Evolutionary conservation across 1,140 invertebrate species (phyloP).

Genomic region (Drosophila littoralis): DNA sequence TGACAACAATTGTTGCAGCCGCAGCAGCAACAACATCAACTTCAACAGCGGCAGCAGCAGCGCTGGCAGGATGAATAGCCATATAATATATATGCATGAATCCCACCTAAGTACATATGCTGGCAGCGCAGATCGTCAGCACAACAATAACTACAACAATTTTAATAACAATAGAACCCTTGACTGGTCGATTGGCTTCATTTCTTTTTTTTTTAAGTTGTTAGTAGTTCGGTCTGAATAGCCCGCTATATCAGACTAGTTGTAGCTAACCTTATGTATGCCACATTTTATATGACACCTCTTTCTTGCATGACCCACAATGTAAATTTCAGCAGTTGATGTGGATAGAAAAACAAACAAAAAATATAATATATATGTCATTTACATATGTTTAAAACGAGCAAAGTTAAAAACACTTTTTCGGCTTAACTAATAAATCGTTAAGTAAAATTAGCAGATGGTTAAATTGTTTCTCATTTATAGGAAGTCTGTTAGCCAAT

Average conservation of each 20-base stretch:
- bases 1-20: constrained; percentile 71
- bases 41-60: constrained; percentile 1
- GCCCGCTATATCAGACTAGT: neutral
- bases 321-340: too few relatives aligned
- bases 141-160: constrained; percentile 12
- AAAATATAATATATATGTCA: too few relatives aligned
- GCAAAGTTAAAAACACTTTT: too few relatives aligned
- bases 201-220: neutral
- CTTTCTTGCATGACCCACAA: too few relatives aligned
- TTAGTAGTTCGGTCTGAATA: neutral
- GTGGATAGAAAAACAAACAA: too few relatives aligned
- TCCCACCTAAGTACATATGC: constrained; percentile 19
- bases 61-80: constrained; percentile 39
- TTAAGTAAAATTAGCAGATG: too few relatives aligned
- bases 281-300: too few relatives aligned
- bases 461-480: too few relatives aligned
- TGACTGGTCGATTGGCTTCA: constrained; percentile 44
- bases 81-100: constrained; percentile 16
- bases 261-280: neutral
- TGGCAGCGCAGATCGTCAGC: constrained; percentile 10
- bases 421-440: too few relatives aligned
- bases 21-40: constrained; percentile 35
- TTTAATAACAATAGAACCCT: constrained; percentile 40
- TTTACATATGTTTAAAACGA: too few relatives aligned
- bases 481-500: too few relatives aligned